Percentiles rank a stretch among this genome's conserved stretches.
Conservation (phyloP, 2,113 vertebrate species). For the Ibidorhyncha struthersii region DNA sequence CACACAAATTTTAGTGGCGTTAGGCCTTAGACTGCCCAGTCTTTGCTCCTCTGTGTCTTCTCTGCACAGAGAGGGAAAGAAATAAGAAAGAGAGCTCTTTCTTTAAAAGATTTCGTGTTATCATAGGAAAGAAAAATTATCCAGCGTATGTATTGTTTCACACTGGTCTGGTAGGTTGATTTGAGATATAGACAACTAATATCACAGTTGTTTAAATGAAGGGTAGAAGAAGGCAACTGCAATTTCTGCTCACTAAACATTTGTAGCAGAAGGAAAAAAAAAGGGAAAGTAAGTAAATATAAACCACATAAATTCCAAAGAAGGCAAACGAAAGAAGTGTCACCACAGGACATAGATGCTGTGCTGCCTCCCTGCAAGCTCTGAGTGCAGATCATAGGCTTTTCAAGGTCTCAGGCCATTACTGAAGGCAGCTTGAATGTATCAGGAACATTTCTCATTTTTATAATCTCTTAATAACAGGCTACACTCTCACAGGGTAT, state of each 20-base stretch:
- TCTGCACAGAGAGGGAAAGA: not conserved
- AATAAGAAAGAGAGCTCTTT: not conserved
- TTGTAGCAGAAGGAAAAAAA: not conserved
- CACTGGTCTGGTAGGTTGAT: not conserved
- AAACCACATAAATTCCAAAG: not conserved
- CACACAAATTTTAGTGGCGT: not conserved
- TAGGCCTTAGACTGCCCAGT: not conserved
- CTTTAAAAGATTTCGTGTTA: not conserved
- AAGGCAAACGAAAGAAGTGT: not conserved
- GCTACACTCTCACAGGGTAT: not conserved
- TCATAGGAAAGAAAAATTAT: not conserved
- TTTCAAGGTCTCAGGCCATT: not conserved
- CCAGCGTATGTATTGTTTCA: not conserved
- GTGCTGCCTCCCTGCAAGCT: not conserved
- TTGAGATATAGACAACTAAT: not conserved
- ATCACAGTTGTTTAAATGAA: not conserved
- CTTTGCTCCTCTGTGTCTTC: not conserved
- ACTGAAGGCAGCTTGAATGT: not conserved
- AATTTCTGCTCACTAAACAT: not conserved
- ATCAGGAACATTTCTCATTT: not conserved
- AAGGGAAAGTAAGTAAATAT: not conserved
- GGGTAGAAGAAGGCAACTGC: not conserved
- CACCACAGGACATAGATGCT: not conserved
- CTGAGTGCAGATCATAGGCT: not conserved
- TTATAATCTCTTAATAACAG: not conserved